phyloP scores from a whole-genome alignment of 2,797 vertebrate genomes.

The Poecile montanus region DNA sequence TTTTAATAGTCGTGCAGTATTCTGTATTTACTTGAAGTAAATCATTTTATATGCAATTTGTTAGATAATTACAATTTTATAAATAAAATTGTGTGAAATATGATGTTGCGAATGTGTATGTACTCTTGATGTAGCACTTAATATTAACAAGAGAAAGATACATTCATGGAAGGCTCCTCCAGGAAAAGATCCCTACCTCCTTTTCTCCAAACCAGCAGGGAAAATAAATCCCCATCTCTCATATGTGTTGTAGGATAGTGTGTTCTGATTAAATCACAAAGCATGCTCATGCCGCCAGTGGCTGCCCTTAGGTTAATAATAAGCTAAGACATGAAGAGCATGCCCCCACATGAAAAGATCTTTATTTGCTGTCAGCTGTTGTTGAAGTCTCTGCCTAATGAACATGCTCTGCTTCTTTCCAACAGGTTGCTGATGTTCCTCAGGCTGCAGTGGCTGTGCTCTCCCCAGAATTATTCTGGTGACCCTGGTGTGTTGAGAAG shows the following conservation, averaged over 20 bases:
- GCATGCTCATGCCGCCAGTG: background rate
- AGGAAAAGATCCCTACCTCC: background rate
- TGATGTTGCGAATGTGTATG: constrained; percentile 4
- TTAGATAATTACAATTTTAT: constrained; percentile 71
- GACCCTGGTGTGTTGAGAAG: background rate
- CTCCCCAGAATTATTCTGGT: background rate
- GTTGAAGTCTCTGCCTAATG: constrained; percentile 1
- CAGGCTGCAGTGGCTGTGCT: background rate
- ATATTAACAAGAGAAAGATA: background rate
- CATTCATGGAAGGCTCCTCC: background rate
- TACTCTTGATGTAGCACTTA: background rate
- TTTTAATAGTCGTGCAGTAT: constrained; percentile 71
- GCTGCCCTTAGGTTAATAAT: background rate
- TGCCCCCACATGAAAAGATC: background rate
- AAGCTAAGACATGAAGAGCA: background rate
- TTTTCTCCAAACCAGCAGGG: background rate
- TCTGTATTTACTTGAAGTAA: constrained; percentile 76
- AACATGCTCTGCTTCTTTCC: background rate
- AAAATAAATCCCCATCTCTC: background rate
- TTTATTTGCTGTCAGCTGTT: background rate
- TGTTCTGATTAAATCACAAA: background rate
- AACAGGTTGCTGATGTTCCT: background rate
- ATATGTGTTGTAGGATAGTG: background rate
- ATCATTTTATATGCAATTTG: constrained; percentile 73
- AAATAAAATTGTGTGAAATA: constrained; percentile 73